Conservation (phyloP, 1,140 invertebrate genomes). For the Thaumetopoea pityocampa region DNA sequence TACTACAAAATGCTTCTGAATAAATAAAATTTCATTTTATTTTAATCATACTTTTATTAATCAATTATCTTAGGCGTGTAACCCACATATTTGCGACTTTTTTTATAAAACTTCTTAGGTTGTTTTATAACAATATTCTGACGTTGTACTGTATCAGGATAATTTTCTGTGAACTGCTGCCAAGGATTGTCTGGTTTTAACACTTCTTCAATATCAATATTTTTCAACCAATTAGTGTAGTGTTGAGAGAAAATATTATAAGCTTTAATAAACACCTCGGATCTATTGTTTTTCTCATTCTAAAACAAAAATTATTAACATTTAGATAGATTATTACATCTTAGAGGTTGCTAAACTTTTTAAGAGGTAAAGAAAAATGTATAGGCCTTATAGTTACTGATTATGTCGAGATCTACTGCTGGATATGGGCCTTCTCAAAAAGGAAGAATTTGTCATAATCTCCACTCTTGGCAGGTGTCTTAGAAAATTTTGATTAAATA, state of each 20-base stretch:
- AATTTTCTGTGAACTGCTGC: constrained; percentile 71
- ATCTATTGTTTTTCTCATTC: not conserved
- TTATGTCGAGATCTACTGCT: no score
- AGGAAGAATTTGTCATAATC: no score
- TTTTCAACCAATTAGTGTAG: constrained; percentile 73
- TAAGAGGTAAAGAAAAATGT: no score
- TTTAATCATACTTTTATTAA: constrained; percentile 29
- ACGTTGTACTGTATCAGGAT: constrained; percentile 53
- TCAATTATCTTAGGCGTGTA: constrained; percentile 35
- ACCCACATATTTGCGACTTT: constrained; percentile 43
- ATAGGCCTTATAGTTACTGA: no score
- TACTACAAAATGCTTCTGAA: constrained; percentile 11
- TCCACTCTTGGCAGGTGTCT: no score
- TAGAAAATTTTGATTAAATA: no score
- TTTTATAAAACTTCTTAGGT: constrained; percentile 61
- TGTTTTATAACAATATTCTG: constrained; percentile 39
- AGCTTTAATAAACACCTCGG: constrained; percentile 23
- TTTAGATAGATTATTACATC: no score
- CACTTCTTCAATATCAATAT: constrained; percentile 69
- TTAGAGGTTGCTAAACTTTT: no score
- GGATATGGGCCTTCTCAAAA: no score
- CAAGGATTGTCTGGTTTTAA: constrained; percentile 78
- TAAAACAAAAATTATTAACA: no score
- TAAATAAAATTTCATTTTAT: constrained; percentile 21
- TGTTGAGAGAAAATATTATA: constrained; percentile 49